Base-by-base conservation (phyloP, 2,888 invertebrate species). In the Ditylenchus weischeri region DNA sequence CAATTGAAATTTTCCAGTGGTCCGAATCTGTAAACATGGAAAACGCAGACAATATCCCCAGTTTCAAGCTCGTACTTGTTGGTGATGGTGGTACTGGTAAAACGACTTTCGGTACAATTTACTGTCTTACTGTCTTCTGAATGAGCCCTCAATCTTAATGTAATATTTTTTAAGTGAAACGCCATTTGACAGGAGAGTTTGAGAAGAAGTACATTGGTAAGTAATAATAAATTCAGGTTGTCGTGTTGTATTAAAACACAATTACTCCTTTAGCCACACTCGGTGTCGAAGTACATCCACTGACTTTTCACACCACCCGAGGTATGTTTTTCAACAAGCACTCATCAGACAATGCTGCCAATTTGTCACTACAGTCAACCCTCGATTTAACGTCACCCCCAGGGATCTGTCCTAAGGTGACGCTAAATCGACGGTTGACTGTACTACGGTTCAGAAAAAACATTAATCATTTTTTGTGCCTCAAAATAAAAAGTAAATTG, bases 51-150 rank as follows among this genome's bases (percentile, higher is more conserved):
- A 77, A 81, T 70, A 77, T 81, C 65, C 81, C 81, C 48, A 82
- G 81, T 54, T 81, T 81, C 76, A 81, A 81, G 72, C 75, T 95
- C 84, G 95, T 98, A 75, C 88, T 98, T 69, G 95, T 99, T 57
- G 98, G 98, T 60, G 98, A 99, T 85, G 98, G 98, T 83, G 98
- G 98, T 86, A 96, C 95, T 75, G 98, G 98, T 48, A 99, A 98
- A 87, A 99, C 98, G 6, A 98, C 98, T 57, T 99, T 99, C 84
- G 54, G 54, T 54, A 54, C 15, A 43, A 13, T 43, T 43, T 43
- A 8, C 43, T 15, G 11, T 15, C 43, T 43, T 43, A 8, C 43
- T 15, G 11, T 15, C 43, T 15, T 43, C 43, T 13, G 15, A 43
- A 13, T 13, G 2, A 2, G 8, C 43, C 8, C 43, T 29, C 29